Base-by-base conservation (phyloP, 2,797 vertebrate species). In the Lindbergichthys nudifrons region DNA sequence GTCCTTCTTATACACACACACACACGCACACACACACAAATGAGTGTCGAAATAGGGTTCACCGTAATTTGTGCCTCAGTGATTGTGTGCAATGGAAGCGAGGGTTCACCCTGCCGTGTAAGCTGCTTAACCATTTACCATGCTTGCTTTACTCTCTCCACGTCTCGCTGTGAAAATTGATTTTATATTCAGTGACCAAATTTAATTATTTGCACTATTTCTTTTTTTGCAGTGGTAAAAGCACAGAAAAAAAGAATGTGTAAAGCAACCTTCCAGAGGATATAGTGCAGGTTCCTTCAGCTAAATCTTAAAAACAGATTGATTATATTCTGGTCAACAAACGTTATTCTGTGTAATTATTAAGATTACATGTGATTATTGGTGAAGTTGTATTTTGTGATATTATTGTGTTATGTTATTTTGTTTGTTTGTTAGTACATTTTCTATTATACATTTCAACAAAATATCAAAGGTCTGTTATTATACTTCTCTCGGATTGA, bases 121-220 rank as follows among this genome's bases (percentile, higher is more conserved):
- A 89, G 88, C 91, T 83, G 85, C 87, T 92, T 90, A 92, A 92
- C 88, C 80, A 68, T 89, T 89, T 87, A 82, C 47, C 77, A 86
- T 72, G 89, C 85, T 80, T 75, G 70, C 85, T 82, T 86, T 82
- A 77, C 64, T 23, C 83, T 73, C 74, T 67, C 63, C 72, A 70
- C 48, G 41, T 75, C 78, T 69, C 52, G 65, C 56, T 64, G 63
- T 36, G 67, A 66, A 87, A 88, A 92, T 88, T 80, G 70, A 87
- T 89, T 89, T 88, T 75, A 73, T 59, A 81, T 81, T 83, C 62
- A 79, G 61, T 82, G 73, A 74, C 66, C 58, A 75, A 77, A 86
- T 85, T 77, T 32, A 88, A 85, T 84, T 79, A 76, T 80, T 80
- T 74, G 21, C 13, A 32, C 48, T 74, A 69, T 79, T n/a, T 83